Evolutionary conservation across 1,140 invertebrate genomes (phyloP).

Genomic region (Dryas iulia): DNA sequence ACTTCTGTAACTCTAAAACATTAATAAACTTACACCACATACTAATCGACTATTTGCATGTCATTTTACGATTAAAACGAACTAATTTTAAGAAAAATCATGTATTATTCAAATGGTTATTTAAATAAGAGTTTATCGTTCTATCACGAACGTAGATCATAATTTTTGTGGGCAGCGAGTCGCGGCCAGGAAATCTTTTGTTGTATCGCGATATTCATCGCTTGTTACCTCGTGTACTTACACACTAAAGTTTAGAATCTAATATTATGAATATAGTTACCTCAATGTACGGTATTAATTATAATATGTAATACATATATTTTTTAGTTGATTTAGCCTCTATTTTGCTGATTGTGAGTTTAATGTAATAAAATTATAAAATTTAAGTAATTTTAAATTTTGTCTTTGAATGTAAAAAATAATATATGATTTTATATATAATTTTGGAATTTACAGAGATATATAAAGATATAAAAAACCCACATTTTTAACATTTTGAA

Average conservation of each 20-base stretch:
- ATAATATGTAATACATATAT: not conserved
- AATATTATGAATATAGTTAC: not conserved
- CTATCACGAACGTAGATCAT: constrained; percentile 55
- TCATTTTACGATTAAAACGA: not conserved
- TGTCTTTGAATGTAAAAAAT: no score
- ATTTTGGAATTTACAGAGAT: no score
- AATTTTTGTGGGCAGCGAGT: constrained; percentile 58
- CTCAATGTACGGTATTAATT: not conserved
- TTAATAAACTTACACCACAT: not conserved
- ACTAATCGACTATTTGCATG: constrained; percentile 26
- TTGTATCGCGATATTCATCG: constrained; percentile 59
- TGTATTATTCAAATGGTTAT: constrained; percentile 29
- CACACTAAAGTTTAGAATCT: constrained; percentile 21
- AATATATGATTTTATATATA: no score
- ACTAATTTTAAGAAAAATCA: constrained; percentile 5
- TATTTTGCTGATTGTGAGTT: no score
- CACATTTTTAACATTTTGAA: no score
- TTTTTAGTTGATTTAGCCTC: no score
- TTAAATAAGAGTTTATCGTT: constrained; percentile 39
- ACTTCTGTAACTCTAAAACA: not conserved
- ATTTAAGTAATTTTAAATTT: no score
- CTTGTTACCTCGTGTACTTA: constrained; percentile 37
- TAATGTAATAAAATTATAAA: no score
- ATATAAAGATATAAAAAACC: no score
- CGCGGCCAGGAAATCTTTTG: constrained; percentile 61